phyloP scores from a whole-genome alignment of 2,888 invertebrate genomes.

The Eudemis profundana region DNA sequence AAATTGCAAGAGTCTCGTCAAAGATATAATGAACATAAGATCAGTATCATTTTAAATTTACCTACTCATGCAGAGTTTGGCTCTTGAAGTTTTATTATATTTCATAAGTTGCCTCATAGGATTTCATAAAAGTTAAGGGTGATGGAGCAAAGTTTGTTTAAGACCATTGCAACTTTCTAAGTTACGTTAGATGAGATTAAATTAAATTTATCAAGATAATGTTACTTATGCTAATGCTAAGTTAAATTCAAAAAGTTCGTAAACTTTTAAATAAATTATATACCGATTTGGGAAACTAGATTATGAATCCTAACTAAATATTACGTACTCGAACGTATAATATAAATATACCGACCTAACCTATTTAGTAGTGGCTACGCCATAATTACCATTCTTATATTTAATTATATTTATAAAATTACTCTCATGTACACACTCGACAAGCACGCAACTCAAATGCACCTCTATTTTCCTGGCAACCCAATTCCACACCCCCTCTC shows the following conservation, averaged over 20 bases:
- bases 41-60: background rate
- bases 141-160: background rate
- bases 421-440: too few relatives aligned
- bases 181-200: background rate
- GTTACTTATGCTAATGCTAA: background rate
- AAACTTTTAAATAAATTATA: background rate
- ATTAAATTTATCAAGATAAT: background rate
- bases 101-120: background rate
- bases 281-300: background rate
- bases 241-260: background rate
- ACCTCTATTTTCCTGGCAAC: too few relatives aligned
- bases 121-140: background rate
- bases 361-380: too few relatives aligned
- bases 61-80: background rate
- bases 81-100: background rate
- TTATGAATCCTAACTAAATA: background rate
- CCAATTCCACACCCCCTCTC: too few relatives aligned
- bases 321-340: too few relatives aligned
- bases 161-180: background rate
- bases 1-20: too few relatives aligned
- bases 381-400: too few relatives aligned
- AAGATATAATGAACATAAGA: background rate
- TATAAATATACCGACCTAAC: too few relatives aligned
- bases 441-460: too few relatives aligned
- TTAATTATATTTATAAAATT: too few relatives aligned